phyloP scores from a whole-genome alignment of 2,113 vertebrate species.

The Otis tarda region DNA sequence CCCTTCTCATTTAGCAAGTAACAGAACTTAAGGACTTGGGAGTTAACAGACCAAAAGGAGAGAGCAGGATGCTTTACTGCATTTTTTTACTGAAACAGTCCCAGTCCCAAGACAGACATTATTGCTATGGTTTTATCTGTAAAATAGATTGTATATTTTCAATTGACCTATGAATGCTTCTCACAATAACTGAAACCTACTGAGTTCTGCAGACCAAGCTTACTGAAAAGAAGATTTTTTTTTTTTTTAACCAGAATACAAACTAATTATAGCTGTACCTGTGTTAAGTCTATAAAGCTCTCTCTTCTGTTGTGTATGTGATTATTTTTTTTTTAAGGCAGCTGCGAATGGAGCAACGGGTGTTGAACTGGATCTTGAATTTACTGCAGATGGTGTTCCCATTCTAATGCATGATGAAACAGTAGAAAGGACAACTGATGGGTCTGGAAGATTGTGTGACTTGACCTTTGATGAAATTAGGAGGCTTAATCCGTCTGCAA shows the following conservation, averaged over 20 bases:
- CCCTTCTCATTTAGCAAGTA: background rate
- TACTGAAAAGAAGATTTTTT: background rate
- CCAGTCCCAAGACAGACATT: background rate
- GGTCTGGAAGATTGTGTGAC: conserved; percentile 82
- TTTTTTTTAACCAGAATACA: background rate
- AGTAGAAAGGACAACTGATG: conserved; percentile 92
- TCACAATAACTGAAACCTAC: background rate
- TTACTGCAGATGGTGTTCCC: conserved; percentile 89
- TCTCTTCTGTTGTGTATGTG: background rate
- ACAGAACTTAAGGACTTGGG: rapidly evolving
- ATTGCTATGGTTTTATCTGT: background rate
- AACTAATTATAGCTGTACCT: background rate
- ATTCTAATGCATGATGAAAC: conserved; percentile 94
- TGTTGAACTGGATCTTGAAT: conserved; percentile 94
- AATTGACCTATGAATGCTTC: background rate
- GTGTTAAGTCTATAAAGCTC: background rate
- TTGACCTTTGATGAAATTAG: conserved; percentile 83
- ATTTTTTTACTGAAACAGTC: background rate
- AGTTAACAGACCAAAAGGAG: background rate
- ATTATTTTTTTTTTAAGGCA: conserved; percentile 78
- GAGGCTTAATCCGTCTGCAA: conserved; percentile 88
- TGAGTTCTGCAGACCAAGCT: background rate
- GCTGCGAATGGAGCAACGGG: conserved; percentile 89
- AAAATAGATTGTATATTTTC: background rate
- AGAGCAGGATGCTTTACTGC: background rate